These are phyloP conservation scores for Myrmophylax atrothorax DNA, from an alignment of 2,113 vertebrate species.

Conservation along the genomic window DNA sequence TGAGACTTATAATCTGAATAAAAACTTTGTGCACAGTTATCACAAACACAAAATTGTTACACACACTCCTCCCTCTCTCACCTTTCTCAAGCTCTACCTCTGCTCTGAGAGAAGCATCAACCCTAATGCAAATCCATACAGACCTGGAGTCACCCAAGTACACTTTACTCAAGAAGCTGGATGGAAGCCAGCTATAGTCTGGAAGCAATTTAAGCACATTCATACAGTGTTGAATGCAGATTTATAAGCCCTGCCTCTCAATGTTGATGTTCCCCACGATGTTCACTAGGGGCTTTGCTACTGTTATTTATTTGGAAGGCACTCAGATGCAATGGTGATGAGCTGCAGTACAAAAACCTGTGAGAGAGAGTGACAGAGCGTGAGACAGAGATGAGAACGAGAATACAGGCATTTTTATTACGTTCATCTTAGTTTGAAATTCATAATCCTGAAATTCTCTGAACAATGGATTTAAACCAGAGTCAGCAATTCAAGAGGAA, in stretches of 20 bases:
- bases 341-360: conserved; percentile 24
- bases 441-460: conserved; percentile 66
- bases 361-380: conserved; percentile 23
- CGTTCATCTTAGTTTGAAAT: background rate
- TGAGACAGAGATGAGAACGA: conserved; percentile 47
- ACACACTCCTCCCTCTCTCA: background rate
- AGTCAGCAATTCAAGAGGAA: conserved; percentile 73
- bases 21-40: background rate
- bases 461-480: conserved; percentile 65
- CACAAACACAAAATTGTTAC: background rate
- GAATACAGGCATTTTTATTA: conserved; percentile 48
- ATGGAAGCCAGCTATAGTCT: conserved; percentile 6
- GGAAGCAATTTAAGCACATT: conserved; percentile 31
- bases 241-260: conserved; percentile 45
- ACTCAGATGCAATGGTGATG: conserved; percentile 28
- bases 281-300: conserved; percentile 41
- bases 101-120: background rate
- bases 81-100: background rate
- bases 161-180: background rate
- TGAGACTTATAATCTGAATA: background rate
- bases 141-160: background rate
- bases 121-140: background rate
- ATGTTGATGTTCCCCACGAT: conserved; percentile 31
- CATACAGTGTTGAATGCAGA: conserved; percentile 16
- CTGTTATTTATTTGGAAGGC: conserved; percentile 42